Percentiles rank a stretch among this genome's conserved stretches.
These are phyloP conservation scores for Theonella swinhoei DNA, from an alignment of 37 sponge, comb jelly and placozoan genomes.

Conservation along the genomic window DNA sequence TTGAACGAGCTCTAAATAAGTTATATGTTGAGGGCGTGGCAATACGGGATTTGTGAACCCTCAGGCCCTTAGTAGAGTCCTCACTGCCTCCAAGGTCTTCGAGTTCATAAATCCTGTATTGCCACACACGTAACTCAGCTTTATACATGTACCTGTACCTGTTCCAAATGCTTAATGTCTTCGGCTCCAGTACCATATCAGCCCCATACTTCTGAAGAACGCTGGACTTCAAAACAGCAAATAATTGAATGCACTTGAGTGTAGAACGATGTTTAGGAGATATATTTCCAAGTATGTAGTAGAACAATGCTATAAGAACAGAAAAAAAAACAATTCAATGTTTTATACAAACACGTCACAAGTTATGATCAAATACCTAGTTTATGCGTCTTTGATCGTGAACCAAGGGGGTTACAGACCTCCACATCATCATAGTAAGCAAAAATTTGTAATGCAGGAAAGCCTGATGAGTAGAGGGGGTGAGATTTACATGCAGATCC, in stretches of 20 bases:
- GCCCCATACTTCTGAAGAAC: constrained; percentile 16
- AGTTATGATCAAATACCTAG: constrained; percentile 2
- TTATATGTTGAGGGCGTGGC: too few species aligned
- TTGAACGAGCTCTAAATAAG: too few species aligned
- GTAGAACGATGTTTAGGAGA: constrained; percentile 31
- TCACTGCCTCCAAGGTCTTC: too few species aligned
- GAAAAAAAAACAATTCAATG: not conserved
- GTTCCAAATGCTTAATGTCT: constrained; percentile 22
- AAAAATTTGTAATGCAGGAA: not conserved
- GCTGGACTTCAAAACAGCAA: constrained; percentile 10
- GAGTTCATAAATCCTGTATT: too few species aligned
- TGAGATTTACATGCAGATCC: constrained; percentile 10
- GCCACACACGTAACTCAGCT: too few species aligned
- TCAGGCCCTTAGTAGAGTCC: too few species aligned
- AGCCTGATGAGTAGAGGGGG: not conserved
- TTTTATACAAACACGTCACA: not conserved
- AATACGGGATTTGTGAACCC: too few species aligned
- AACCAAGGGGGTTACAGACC: constrained; percentile 24
- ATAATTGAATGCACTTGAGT: constrained; percentile 30
- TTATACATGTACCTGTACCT: not conserved
- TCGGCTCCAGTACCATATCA: constrained; percentile 24
- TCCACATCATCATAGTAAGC: constrained; percentile 18
- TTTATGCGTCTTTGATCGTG: constrained; percentile 26
- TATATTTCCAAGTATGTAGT: constrained; percentile 44
- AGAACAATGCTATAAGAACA: constrained; percentile 29